phyloP scores from a whole-genome alignment of 1,140 invertebrate species.

The Meloidogyne floridensis region DNA sequence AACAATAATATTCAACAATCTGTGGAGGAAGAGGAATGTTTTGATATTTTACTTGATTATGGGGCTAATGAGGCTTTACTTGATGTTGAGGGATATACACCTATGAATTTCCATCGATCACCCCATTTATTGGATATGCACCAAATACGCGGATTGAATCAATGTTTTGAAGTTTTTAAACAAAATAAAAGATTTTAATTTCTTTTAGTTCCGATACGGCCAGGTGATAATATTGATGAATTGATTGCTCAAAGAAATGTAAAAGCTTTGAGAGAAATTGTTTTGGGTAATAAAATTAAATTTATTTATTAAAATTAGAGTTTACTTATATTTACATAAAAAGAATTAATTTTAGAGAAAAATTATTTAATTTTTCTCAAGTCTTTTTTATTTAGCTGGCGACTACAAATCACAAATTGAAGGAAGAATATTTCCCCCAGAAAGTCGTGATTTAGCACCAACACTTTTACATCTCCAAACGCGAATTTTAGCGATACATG shows the following conservation, averaged over 20 bases:
- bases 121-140: slow-evolving; percentile 53
- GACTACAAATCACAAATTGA: slow-evolving; percentile 44
- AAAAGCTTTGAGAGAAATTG: slow-evolving; percentile 43
- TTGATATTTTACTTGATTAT: slow-evolving; percentile 52
- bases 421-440: slow-evolving; percentile 55
- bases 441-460: slow-evolving; percentile 47
- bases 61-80: slow-evolving; percentile 54
- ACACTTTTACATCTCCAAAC: slow-evolving; percentile 68
- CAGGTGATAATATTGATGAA: slow-evolving; percentile 50
- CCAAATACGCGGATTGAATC: slow-evolving; percentile 56
- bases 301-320: neutral
- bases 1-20: neutral
- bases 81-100: slow-evolving; percentile 54
- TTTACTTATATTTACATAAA: too few relatives aligned
- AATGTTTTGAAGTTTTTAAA: slow-evolving; percentile 37
- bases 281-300: slow-evolving; percentile 25
- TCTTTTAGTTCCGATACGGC: slow-evolving; percentile 37
- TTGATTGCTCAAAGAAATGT: slow-evolving; percentile 54
- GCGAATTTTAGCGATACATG: slow-evolving; percentile 82
- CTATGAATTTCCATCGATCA: slow-evolving; percentile 43
- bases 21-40: slow-evolving; percentile 41
- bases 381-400: slow-evolving; percentile 34
- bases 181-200: neutral
- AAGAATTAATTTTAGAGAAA: neutral
- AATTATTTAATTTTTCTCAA: neutral